phyloP scores from a whole-genome alignment of 1,140 invertebrate species.

The honey bee (Apis mellifera) region Amel_HAv3.1 CM009935.2:2206001-2206500 shows the following conservation, averaged over 20 bases:
- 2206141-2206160: conserved; percentile 54
- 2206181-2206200: not conserved
- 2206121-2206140: conserved; percentile 46
- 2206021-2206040: not conserved
- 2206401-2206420: conserved; percentile 45
- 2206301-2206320: conserved; percentile 63
- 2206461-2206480: not conserved
- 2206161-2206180: not conserved
- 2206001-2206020: too few species aligned
- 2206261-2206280: not conserved
- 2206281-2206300: conserved; percentile 45
- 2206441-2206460: not conserved
- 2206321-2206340: conserved; percentile 54
- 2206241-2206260: conserved; percentile 19
- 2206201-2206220: conserved; percentile 23
- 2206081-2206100: too few species aligned
- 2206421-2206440: not conserved
- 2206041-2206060: too few species aligned
- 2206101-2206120: not conserved
- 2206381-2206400: conserved; percentile 49
- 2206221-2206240: not conserved
- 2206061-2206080: not conserved
- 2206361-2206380: conserved; percentile 57
- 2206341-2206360: conserved; percentile 66
- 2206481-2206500: conserved; percentile 30